phyloP scores from a whole-genome alignment of 2,888 invertebrate species.

The Rutpela maculata region DNA sequence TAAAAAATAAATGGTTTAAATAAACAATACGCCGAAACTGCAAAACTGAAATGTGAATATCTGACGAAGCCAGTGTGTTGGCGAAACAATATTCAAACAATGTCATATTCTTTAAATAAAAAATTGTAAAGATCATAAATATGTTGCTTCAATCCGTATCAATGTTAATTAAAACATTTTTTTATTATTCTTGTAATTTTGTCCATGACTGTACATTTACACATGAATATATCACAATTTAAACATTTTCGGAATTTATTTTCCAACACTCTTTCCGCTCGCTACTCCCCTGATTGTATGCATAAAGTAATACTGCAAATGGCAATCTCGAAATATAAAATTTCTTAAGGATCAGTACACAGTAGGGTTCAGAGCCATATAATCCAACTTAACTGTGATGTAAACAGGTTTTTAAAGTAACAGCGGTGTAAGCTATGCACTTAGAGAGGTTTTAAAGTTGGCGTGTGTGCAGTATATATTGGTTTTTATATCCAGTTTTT shows the following conservation, averaged over 20 bases:
- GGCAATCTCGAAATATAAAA: conserved; percentile 33
- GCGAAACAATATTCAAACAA: no score
- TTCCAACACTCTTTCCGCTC: background rate
- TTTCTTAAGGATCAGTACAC: conserved; percentile 40
- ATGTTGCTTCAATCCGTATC: no score
- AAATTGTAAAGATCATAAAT: no score
- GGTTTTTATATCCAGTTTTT: conserved; percentile 42
- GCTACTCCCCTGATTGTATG: conserved; percentile 26
- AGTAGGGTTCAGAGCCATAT: conserved; percentile 41
- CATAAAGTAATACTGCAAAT: conserved; percentile 36
- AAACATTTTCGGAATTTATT: background rate
- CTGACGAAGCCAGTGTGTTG: no score
- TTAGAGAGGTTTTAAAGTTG: conserved; percentile 53
- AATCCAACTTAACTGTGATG: conserved; percentile 49
- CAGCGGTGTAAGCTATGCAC: conserved; percentile 53
- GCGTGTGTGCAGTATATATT: conserved; percentile 53
- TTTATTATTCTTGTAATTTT: background rate
- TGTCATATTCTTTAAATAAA: no score
- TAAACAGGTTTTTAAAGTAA: conserved; percentile 54
- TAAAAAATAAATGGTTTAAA: no score
- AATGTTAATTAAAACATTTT: no score
- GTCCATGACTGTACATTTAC: background rate
- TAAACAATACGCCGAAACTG: no score
- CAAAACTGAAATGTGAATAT: no score
- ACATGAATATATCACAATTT: background rate